phyloP scores from a whole-genome alignment of 2,797 vertebrate species.

The Sebastes kiyomatsui region DNA sequence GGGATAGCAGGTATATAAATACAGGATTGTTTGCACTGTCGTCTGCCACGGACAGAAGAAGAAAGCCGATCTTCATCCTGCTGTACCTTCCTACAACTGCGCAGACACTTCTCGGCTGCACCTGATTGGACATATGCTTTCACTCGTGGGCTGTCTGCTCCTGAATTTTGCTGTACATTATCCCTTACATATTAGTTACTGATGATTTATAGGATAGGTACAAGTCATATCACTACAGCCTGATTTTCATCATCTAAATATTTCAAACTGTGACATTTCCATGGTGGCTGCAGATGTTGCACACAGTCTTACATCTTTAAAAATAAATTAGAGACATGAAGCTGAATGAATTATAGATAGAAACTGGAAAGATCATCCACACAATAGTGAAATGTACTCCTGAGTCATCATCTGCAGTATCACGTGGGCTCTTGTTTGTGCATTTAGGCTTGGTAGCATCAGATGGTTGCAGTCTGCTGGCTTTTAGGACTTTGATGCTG shows the following conservation, averaged over 20 bases:
- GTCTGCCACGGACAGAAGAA: too few relatives aligned
- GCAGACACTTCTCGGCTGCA: too few relatives aligned
- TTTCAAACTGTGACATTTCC: neutral
- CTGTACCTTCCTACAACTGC: too few relatives aligned
- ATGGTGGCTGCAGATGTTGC: neutral
- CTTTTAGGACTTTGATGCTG: neutral
- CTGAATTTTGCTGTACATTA: too few relatives aligned
- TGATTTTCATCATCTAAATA: neutral
- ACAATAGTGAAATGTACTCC: neutral
- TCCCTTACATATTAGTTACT: too few relatives aligned
- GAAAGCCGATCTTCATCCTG: too few relatives aligned
- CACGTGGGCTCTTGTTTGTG: neutral
- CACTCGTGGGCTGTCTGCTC: too few relatives aligned
- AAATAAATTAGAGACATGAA: constrained; percentile 24
- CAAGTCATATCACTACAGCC: neutral
- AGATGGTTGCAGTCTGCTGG: neutral
- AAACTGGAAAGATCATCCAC: neutral
- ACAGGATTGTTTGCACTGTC: too few relatives aligned
- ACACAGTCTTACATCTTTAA: neutral
- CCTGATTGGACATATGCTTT: too few relatives aligned
- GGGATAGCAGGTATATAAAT: too few relatives aligned
- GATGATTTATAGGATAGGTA: neutral
- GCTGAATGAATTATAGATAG: constrained; percentile 10
- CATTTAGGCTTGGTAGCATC: neutral
- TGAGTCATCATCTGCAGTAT: neutral